These are phyloP conservation scores for Heliconius cydno DNA, from an alignment of 2,888 invertebrate genomes.

Conservation along the genomic window DNA sequence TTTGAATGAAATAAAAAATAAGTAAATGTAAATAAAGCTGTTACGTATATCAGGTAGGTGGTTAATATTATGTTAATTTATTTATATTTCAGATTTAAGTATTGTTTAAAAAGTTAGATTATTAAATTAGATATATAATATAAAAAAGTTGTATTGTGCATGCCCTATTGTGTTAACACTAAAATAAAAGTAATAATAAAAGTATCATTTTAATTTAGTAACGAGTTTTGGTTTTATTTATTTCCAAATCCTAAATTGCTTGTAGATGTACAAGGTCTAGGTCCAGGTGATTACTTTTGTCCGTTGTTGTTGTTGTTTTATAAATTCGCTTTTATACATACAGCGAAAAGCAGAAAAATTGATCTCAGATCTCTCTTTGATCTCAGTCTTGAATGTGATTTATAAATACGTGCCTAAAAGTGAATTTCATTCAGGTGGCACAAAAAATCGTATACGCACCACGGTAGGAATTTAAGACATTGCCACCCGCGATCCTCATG, in stretches of 20 bases:
- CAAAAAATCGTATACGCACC: no score
- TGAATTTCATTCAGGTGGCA: no score
- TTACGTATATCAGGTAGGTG: slow-evolving; percentile 5
- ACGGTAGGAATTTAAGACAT: no score
- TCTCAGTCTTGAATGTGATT: no score
- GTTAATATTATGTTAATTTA: slow-evolving; percentile 12
- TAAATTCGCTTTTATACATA: no score
- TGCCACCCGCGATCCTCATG: no score
- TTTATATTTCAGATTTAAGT: slow-evolving; percentile 9
- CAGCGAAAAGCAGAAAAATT: no score
- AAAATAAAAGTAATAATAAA: slow-evolving; percentile 3
- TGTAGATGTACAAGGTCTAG: neutral
- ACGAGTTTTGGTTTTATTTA: neutral
- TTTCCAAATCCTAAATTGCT: neutral
- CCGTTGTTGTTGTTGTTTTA: no score
- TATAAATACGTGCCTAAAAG: no score
- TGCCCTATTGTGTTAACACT: slow-evolving; percentile 11
- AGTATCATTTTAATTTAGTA: neutral
- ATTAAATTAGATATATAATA: slow-evolving; percentile 5
- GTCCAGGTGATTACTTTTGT: no score
- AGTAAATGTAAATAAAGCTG: neutral
- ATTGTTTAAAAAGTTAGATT: slow-evolving; percentile 8
- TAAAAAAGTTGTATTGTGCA: slow-evolving; percentile 1
- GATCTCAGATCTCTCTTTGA: no score
- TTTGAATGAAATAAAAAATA: neutral